These are phyloP conservation scores for Steromphala cineraria DNA, from an alignment of 2,888 invertebrate genomes.

Conservation along the genomic window DNA sequence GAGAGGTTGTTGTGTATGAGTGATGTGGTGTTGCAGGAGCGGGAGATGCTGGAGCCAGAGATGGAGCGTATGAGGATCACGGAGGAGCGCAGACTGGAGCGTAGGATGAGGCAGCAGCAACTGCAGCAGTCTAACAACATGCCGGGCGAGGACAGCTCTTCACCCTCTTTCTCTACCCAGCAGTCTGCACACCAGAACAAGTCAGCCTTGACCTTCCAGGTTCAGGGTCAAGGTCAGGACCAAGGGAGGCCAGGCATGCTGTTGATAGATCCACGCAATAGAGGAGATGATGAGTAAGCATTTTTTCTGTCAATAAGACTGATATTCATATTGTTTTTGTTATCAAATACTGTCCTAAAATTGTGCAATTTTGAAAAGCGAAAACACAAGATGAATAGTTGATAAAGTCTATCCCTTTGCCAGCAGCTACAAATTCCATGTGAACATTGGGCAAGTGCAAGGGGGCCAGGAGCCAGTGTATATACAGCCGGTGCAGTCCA, in stretches of 20 bases:
- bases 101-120: neutral
- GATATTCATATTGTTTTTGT: no score
- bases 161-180: no score
- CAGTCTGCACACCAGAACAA: neutral
- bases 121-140: slow-evolving; percentile 8
- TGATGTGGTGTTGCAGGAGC: slow-evolving; percentile 37
- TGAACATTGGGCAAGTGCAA: no score
- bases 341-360: no score
- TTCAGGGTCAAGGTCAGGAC: neutral
- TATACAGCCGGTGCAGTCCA: no score
- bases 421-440: no score
- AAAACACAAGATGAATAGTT: no score
- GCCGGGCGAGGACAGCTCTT: neutral
- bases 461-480: no score
- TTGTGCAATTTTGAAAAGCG: no score
- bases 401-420: no score
- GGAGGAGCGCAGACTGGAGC: slow-evolving; percentile 41
- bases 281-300: slow-evolving; percentile 16
- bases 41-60: slow-evolving; percentile 43
- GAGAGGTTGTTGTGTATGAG: neutral
- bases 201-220: neutral
- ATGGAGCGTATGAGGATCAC: slow-evolving; percentile 33
- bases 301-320: no score
- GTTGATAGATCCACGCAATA: slow-evolving; percentile 40
- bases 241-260: slow-evolving; percentile 23